Conservation (phyloP, 2,113 vertebrate species). For the Bubo bubo region DNA sequence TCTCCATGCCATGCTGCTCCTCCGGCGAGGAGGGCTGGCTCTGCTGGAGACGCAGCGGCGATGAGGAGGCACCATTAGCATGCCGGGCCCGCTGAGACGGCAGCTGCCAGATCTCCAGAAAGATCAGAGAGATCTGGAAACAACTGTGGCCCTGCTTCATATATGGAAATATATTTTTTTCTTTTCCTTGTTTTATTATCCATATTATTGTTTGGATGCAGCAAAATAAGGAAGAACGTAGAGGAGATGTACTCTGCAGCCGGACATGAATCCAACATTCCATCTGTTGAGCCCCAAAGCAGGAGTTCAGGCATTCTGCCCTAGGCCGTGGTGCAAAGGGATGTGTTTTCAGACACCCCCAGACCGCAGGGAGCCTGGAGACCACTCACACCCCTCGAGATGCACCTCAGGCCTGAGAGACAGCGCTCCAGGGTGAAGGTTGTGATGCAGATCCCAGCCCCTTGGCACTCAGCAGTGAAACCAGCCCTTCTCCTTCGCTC, state of each 20-base stretch:
- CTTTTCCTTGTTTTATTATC: not conserved
- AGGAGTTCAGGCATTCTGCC: not conserved
- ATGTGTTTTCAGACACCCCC: not conserved
- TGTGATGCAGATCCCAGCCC: not conserved
- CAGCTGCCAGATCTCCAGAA: not conserved
- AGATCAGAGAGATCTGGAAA: not conserved
- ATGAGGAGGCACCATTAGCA: not conserved
- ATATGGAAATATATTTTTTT: not conserved
- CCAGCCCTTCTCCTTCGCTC: not conserved
- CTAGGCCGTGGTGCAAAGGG: accelerated
- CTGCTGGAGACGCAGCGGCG: not conserved
- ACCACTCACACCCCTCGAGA: too few species aligned
- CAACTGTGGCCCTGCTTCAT: not conserved
- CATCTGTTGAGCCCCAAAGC: not conserved
- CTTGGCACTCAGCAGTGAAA: too few species aligned
- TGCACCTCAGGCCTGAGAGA: not conserved
- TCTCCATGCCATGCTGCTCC: too few species aligned
- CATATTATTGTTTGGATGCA: not conserved
- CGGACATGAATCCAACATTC: not conserved
- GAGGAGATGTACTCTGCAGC: not conserved
- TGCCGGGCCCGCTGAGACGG: not conserved
- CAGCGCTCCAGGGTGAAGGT: not conserved
- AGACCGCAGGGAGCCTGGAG: not conserved
- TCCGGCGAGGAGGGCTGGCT: not conserved
- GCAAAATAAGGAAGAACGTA: not conserved